Evolutionary conservation across 2,797 vertebrate species (phyloP).

Genomic region (Hippopotamyrus pictus): DNA sequence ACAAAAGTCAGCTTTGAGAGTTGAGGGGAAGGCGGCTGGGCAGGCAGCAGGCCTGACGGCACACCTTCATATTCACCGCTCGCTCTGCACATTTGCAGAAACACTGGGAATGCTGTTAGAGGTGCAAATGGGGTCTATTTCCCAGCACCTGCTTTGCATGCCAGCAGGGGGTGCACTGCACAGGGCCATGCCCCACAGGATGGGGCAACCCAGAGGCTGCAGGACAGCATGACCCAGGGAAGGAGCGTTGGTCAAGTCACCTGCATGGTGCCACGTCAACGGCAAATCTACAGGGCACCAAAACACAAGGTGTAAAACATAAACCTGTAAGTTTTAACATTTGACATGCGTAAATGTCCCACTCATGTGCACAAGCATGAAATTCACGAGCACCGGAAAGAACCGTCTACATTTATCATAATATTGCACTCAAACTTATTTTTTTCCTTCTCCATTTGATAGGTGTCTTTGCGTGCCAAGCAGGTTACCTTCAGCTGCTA

Average conservation of each 20-base stretch:
- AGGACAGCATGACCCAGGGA: neutral
- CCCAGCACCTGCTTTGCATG: neutral
- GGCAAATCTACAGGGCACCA: neutral
- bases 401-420: neutral
- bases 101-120: slow-evolving; percentile 9
- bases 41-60: neutral
- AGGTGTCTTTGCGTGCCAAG: neutral
- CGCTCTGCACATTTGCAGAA: neutral
- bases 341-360: neutral
- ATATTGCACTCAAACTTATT: neutral
- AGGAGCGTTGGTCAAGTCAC: neutral
- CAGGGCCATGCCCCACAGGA: neutral
- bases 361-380: neutral
- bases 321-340: neutral
- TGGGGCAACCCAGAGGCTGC: neutral
- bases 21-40: neutral
- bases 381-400: neutral
- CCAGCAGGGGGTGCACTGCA: neutral
- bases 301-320: neutral
- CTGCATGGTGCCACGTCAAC: neutral
- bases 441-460: neutral
- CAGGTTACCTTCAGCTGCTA: neutral
- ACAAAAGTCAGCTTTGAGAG: neutral
- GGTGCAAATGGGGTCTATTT: neutral
- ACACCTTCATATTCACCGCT: neutral